These are phyloP conservation scores for Capromys pilorides DNA, from an alignment of 2,797 vertebrate species.

Conservation along the genomic window DNA sequence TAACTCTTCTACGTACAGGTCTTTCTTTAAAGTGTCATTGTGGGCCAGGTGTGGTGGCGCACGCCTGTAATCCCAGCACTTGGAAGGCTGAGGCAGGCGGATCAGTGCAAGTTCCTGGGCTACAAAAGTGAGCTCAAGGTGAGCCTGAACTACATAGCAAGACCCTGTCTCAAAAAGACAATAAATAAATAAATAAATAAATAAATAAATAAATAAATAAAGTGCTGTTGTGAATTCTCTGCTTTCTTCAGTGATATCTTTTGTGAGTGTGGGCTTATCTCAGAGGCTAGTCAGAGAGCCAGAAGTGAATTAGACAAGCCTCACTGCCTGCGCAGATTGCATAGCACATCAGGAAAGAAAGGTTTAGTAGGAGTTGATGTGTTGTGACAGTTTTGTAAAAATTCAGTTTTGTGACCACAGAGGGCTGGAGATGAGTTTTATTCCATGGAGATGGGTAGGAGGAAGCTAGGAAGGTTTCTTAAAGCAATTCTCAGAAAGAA, in stretches of 20 bases:
- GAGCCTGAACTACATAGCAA: no score
- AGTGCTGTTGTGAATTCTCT: conserved; percentile 10
- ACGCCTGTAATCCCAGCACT: no score
- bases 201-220: no score
- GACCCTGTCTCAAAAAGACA: no score
- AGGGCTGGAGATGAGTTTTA: background rate
- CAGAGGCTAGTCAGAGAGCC: background rate
- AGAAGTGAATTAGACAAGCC: background rate
- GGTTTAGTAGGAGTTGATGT: background rate
- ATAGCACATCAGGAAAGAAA: background rate
- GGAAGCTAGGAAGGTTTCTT: background rate
- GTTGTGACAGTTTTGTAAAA: background rate
- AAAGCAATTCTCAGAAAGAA: background rate
- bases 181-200: no score
- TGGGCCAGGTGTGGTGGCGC: no score
- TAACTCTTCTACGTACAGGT: no score
- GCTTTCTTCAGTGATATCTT: background rate
- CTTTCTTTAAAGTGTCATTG: no score
- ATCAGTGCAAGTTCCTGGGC: no score
- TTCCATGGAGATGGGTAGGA: background rate
- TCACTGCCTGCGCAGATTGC: background rate
- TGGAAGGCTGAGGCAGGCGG: no score
- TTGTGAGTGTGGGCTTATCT: background rate
- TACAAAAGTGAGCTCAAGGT: no score
- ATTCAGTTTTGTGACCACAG: background rate